These are phyloP conservation scores for Colletes latitarsis DNA, from an alignment of 1,140 invertebrate species.

Conservation along the genomic window DNA sequence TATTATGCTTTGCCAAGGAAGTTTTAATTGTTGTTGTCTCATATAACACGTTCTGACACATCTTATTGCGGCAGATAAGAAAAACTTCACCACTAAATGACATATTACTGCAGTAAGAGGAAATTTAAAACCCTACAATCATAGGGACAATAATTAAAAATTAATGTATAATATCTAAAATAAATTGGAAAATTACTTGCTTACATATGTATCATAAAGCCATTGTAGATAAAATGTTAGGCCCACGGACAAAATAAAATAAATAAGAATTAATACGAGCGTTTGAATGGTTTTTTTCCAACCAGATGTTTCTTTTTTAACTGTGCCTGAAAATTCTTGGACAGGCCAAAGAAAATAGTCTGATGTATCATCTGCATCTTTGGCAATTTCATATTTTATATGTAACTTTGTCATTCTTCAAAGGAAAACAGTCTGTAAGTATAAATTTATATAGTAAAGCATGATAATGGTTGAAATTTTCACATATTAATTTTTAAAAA, in stretches of 20 bases:
- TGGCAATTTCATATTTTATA: slow-evolving; percentile 79
- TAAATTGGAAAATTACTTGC: slow-evolving; percentile 55
- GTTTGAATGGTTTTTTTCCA: slow-evolving; percentile 77
- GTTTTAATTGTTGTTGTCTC: slow-evolving; percentile 83
- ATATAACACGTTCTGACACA: slow-evolving; percentile 83
- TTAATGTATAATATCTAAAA: neutral
- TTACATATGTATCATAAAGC: slow-evolving; percentile 89
- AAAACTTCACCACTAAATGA: slow-evolving; percentile 92
- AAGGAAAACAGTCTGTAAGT: slow-evolving; percentile 42
- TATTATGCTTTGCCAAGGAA: slow-evolving; percentile 86
- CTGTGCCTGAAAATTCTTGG: slow-evolving; percentile 70
- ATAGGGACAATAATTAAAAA: slow-evolving; percentile 30
- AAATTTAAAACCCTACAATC: slow-evolving; percentile 89
- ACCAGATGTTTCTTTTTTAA: slow-evolving; percentile 68
- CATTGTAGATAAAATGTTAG: slow-evolving; percentile 98
- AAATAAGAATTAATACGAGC: slow-evolving; percentile 86
- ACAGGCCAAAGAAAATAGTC: slow-evolving; percentile 74
- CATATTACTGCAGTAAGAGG: slow-evolving; percentile 92
- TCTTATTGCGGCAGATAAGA: slow-evolving; percentile 87
- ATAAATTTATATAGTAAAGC: slow-evolving; percentile 9
- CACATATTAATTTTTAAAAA: neutral
- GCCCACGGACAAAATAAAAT: slow-evolving; percentile 95
- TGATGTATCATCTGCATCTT: slow-evolving; percentile 72
- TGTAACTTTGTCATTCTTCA: slow-evolving; percentile 77
- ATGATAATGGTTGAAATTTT: neutral